Conservation (phyloP, 2,797 vertebrate genomes). For the Hirundo rustica region DNA sequence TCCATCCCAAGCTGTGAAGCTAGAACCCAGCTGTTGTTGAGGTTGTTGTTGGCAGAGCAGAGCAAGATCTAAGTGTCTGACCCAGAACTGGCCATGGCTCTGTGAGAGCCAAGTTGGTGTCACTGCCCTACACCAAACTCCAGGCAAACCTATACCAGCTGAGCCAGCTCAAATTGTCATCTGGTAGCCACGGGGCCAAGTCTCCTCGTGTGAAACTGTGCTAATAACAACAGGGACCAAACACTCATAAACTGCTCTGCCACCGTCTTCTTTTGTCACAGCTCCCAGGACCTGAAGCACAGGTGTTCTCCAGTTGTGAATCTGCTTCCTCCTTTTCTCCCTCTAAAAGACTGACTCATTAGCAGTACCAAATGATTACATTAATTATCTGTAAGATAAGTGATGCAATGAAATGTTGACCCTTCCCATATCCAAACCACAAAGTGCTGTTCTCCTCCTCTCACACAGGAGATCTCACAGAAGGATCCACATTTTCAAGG, state of each 20-base stretch:
- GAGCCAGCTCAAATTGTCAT: neutral
- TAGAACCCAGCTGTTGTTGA: neutral
- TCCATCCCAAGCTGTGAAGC: neutral
- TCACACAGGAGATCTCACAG: rapidly evolving
- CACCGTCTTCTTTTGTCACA: neutral
- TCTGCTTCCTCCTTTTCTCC: neutral
- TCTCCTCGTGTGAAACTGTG: neutral
- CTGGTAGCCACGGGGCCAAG: neutral
- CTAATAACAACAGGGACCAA: neutral
- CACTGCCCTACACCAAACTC: neutral
- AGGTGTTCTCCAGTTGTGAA: rapidly evolving
- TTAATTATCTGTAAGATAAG: neutral
- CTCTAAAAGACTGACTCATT: neutral
- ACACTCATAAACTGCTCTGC: neutral
- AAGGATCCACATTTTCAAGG: neutral
- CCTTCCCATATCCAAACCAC: neutral
- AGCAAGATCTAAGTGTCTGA: neutral
- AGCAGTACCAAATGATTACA: neutral
- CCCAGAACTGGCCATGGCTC: neutral
- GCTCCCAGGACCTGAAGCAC: neutral
- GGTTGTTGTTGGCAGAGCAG: neutral
- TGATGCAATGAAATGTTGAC: neutral
- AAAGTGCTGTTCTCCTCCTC: neutral
- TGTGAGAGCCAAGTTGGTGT: neutral
- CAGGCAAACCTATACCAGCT: neutral